Base-by-base conservation (phyloP, 2,888 invertebrate species). In the Euspilapteryx auroguttella region DNA sequence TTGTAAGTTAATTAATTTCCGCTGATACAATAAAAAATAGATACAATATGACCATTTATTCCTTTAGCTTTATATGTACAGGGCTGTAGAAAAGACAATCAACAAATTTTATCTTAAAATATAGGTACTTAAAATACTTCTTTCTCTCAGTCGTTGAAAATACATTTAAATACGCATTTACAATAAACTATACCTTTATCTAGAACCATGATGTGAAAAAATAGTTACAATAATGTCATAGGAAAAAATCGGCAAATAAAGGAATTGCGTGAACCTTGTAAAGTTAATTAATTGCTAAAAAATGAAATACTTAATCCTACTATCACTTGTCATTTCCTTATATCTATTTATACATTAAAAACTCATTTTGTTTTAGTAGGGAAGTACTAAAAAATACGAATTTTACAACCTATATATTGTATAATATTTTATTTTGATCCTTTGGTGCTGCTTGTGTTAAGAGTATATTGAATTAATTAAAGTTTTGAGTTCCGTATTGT, bases 281-380 rank as follows among this genome's bases (percentile, higher is more conserved):
- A 44, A 44, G 45, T 37, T 37, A 34, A 44, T 8, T 17, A 46
- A 51, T 49, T 54, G 55, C 47, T 49, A 49, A 49, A 50, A 51
- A 47, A 45, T 50, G 48, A 55, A 63, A 57, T 47, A 44, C 71
- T 71, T 75, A 75, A 46, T 42, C 46, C 73, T 75, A 75, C 50
- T 75, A 75, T 75, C 75, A 75, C 75, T 68, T 62, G 69, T 65
- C 56, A 63, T 69, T 64, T 44, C 39, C 53, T 56, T 41, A 24
- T 27, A 30, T 21, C 29, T 15, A 46, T 55, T 46, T 56, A 55
- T 55, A 59, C 38, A 42, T 47, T 43, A 46, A 38, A 41, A 40
- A 27, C 33, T 44, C 45, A 33, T 44, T 23, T 17, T 28, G 15
- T 12, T 26, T 20, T 15, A 28, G 11, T 24, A 20, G 12, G 28